Percentiles rank a stretch among this genome's conserved stretches.
Evolutionary conservation across 2,113 vertebrate species (phyloP).

Genomic region (Onychorhynchus coronatus): DNA sequence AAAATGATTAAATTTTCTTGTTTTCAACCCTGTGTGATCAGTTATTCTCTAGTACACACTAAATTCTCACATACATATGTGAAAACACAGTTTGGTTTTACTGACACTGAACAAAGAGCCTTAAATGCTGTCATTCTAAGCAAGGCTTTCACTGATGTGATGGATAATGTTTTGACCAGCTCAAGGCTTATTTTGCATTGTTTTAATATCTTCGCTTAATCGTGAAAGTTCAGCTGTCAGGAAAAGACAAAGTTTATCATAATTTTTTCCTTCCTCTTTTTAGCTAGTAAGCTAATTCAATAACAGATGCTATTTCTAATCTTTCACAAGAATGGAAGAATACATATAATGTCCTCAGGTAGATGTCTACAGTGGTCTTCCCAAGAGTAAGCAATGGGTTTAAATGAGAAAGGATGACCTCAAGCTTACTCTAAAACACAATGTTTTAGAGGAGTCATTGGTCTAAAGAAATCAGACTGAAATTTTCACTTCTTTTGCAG

Average conservation of each 20-base stretch:
- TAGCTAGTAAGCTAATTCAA: background rate
- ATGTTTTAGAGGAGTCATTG: background rate
- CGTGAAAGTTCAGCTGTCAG: slow-evolving; percentile 25
- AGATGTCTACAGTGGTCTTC: background rate
- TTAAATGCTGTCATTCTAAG: background rate
- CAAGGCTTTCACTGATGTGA: background rate
- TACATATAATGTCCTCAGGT: background rate
- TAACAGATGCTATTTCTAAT: background rate
- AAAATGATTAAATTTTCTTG: background rate
- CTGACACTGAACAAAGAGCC: background rate
- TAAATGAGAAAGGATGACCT: background rate
- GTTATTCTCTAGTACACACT: background rate
- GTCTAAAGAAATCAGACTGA: background rate
- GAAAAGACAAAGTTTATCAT: background rate
- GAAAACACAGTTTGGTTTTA: background rate
- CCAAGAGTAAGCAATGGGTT: background rate
- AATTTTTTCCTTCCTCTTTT: background rate
- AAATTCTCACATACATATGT: background rate
- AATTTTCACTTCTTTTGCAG: background rate
- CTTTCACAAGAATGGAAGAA: background rate
- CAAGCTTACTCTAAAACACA: background rate
- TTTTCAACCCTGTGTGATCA: background rate
- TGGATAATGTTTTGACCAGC: background rate
- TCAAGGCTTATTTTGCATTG: slow-evolving; percentile 1
- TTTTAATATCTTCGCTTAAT: background rate